Percentiles rank a stretch among this genome's conserved stretches.
These are phyloP conservation scores for Dryobota labecula DNA, from an alignment of 2,888 invertebrate species.

Conservation along the genomic window DNA sequence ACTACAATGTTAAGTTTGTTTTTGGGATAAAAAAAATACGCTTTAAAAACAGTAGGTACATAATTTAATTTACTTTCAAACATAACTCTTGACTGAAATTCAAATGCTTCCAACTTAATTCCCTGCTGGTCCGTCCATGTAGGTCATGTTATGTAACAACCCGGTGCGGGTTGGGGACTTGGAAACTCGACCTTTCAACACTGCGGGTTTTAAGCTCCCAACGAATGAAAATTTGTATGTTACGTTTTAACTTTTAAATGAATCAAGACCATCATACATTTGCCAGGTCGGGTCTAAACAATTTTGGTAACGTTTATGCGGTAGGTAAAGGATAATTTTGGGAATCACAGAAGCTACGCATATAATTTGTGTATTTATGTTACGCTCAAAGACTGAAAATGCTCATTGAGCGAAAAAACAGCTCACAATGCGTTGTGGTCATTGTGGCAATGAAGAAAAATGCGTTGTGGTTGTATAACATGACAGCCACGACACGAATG, in stretches of 20 bases:
- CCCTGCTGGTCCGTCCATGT: constrained; percentile 44
- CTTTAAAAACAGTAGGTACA: background rate
- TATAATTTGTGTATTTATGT: too few relatives aligned
- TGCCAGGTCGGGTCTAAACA: background rate
- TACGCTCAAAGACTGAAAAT: too few relatives aligned
- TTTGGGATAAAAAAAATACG: too few relatives aligned
- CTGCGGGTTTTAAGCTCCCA: constrained; percentile 37
- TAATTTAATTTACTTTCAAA: background rate
- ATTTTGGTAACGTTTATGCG: constrained; percentile 7
- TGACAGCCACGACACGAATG: too few relatives aligned
- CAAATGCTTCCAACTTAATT: constrained; percentile 17
- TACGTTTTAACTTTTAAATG: constrained; percentile 12
- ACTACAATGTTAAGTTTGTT: too few relatives aligned
- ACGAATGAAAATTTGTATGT: constrained; percentile 20
- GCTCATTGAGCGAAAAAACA: too few relatives aligned
- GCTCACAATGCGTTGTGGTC: too few relatives aligned
- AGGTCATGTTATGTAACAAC: constrained; percentile 68
- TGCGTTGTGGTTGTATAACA: too few relatives aligned
- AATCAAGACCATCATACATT: background rate
- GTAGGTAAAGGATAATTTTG: too few relatives aligned
- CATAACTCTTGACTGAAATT: background rate
- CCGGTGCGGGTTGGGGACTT: constrained; percentile 8
- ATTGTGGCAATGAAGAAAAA: too few relatives aligned
- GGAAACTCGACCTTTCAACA: constrained; percentile 54
- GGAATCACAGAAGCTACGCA: too few relatives aligned